Conservation (phyloP, 2,888 invertebrate genomes). For the Serrognathus titanus region DNA sequence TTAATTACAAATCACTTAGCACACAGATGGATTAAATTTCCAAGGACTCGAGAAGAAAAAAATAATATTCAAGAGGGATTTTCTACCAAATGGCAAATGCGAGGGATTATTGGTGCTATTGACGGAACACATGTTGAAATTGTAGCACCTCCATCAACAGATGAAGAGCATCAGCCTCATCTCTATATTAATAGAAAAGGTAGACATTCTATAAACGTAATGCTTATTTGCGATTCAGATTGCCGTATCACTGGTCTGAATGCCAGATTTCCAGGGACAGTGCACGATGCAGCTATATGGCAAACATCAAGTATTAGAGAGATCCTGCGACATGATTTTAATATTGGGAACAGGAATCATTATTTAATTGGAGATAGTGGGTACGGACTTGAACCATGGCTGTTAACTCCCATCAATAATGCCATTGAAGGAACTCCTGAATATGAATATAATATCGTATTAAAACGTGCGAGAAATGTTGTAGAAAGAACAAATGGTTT, state of each 20-base stretch:
- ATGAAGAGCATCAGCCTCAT: constrained; percentile 11
- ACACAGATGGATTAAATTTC: neutral
- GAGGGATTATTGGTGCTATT: constrained; percentile 3
- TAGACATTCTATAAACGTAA: constrained; percentile 11
- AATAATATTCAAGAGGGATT: neutral
- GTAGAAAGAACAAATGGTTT: constrained; percentile 29
- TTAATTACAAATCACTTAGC: neutral
- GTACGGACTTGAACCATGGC: constrained; percentile 22
- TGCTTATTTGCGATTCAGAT: constrained; percentile 6
- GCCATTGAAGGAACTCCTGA: constrained; percentile 18
- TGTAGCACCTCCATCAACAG: constrained; percentile 9
- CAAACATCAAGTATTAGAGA: constrained; percentile 12
- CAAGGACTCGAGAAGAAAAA: neutral
- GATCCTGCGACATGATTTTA: constrained; percentile 9
- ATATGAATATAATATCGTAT: constrained; percentile 21
- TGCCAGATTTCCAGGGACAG: constrained; percentile 19
- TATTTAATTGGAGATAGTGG: constrained; percentile 26
- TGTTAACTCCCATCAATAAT: constrained; percentile 25
- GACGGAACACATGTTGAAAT: constrained; percentile 18
- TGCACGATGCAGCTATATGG: constrained; percentile 18
- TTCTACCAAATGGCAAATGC: neutral
- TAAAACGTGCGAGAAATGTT: constrained; percentile 20
- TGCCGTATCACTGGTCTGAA: constrained; percentile 8
- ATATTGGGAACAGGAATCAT: neutral
- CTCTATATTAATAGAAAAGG: constrained; percentile 19